Percentiles rank a stretch among this genome's conserved stretches.
Conservation (phyloP, 2,797 vertebrate genomes). For the Tapera naevia region DNA sequence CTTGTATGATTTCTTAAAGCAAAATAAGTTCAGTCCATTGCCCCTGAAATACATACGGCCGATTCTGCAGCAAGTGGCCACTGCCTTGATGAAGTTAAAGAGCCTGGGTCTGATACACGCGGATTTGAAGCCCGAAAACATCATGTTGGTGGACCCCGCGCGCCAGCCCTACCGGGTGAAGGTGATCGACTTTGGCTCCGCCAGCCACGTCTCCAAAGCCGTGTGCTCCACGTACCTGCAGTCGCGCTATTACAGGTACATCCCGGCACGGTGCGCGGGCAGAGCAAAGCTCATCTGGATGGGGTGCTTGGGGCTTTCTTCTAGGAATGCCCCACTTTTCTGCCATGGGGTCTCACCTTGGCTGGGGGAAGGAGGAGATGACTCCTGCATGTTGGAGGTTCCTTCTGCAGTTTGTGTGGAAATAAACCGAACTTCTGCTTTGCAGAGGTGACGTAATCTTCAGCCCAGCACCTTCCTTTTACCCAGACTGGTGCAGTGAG, state of each 20-base stretch:
- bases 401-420: not conserved
- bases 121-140: slow-evolving; percentile 97
- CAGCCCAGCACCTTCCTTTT: not conserved
- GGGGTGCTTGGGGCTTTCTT: not conserved
- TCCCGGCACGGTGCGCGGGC: accelerated
- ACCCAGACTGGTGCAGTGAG: not conserved
- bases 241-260: slow-evolving; percentile 95
- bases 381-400: not conserved
- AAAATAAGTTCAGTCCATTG: slow-evolving; percentile 98
- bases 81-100: slow-evolving; percentile 96
- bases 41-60: slow-evolving; percentile 96
- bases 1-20: slow-evolving; percentile 97
- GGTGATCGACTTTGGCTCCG: slow-evolving; percentile 97
- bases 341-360: not conserved
- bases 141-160: slow-evolving; percentile 95
- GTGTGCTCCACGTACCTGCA: slow-evolving; percentile 98
- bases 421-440: not conserved
- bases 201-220: slow-evolving; percentile 96
- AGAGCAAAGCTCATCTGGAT: not conserved
- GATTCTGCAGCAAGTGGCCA: slow-evolving; percentile 95
- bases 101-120: slow-evolving; percentile 96
- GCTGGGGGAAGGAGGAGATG: not conserved
- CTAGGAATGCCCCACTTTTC: not conserved
- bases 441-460: not conserved
- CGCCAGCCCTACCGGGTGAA: slow-evolving; percentile 96